phyloP scores from a whole-genome alignment of 1,140 invertebrate genomes.

The Drosophila erecta region DNA sequence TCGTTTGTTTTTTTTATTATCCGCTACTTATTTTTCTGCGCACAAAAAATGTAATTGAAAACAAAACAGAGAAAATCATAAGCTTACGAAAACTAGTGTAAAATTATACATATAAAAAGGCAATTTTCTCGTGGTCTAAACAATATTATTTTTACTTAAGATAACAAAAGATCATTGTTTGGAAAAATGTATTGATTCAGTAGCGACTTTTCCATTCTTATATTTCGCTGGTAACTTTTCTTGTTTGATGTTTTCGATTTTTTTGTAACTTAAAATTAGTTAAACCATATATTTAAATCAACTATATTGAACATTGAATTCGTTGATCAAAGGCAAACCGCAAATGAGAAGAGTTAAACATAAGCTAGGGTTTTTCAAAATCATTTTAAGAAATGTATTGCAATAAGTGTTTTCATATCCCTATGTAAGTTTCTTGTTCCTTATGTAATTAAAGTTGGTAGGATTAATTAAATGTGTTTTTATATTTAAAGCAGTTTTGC shows the following conservation, averaged over 20 bases:
- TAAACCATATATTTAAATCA: conserved; percentile 74
- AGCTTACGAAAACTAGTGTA: conserved; percentile 27
- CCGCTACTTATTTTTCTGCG: conserved; percentile 40
- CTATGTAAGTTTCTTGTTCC: conserved; percentile 45
- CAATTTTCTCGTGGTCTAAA: conserved; percentile 15
- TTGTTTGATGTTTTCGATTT: conserved; percentile 29
- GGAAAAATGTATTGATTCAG: conserved; percentile 47
- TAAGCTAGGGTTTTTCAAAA: conserved; percentile 30
- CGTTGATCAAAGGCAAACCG: conserved; percentile 36
- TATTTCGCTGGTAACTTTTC: conserved; percentile 16
- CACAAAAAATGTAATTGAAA: conserved; percentile 52
- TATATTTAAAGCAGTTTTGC: conserved; percentile 71
- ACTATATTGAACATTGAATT: conserved; percentile 35
- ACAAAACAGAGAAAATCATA: conserved; percentile 55
- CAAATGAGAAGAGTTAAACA: conserved; percentile 31
- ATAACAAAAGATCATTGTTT: conserved; percentile 60
- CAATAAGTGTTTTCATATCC: conserved; percentile 53
- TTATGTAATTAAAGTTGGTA: conserved; percentile 46
- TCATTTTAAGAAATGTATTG: conserved; percentile 74
- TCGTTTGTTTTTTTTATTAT: conserved; percentile 19
- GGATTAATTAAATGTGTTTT: conserved; percentile 32
- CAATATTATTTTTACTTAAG: conserved; percentile 37
- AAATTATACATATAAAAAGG: conserved; percentile 40
- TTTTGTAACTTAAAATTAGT: conserved; percentile 75
- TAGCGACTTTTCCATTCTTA: conserved; percentile 33